Conservation (phyloP, 1,140 invertebrate species). For the Caenorhabditis briggsae region DNA sequence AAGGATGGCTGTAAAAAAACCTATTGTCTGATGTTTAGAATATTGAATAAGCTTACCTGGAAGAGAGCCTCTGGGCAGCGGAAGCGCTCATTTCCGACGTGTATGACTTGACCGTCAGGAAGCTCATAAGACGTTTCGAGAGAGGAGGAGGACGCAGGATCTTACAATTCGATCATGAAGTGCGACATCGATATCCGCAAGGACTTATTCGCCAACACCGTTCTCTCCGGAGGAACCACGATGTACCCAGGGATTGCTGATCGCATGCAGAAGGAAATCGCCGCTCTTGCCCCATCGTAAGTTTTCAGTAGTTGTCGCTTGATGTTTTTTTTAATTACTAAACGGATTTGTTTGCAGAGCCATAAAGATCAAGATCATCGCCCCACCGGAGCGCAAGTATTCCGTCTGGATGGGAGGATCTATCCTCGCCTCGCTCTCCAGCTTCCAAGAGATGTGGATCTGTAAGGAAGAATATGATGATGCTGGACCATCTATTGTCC, state of each 20-base stretch:
- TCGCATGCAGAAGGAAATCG: conserved; percentile 79
- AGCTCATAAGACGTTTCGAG: conserved; percentile 80
- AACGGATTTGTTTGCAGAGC: neutral
- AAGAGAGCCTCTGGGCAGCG: conserved; percentile 81
- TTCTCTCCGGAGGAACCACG: no score
- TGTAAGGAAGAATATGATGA: no score
- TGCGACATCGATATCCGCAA: no score
- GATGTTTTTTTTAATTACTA: no score
- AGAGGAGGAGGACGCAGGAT: conserved; percentile 81
- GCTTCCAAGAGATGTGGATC: no score
- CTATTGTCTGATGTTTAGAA: neutral
- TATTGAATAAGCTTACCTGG: conserved; percentile 57
- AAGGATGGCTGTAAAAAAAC: no score
- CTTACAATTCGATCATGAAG: no score
- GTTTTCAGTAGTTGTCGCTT: no score
- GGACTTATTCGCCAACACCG: no score
- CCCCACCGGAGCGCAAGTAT: neutral
- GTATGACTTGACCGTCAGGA: conserved; percentile 79
- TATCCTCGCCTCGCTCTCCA: no score
- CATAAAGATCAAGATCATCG: neutral
- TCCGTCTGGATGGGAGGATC: neutral
- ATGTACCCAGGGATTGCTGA: conserved; percentile 79
- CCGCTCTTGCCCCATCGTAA: conserved; percentile 77
- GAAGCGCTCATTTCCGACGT: conserved; percentile 79
- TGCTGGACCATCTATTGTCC: no score